Evolutionary conservation across 2,113 vertebrate genomes (phyloP).

Genomic region (Cottus gobio): DNA sequence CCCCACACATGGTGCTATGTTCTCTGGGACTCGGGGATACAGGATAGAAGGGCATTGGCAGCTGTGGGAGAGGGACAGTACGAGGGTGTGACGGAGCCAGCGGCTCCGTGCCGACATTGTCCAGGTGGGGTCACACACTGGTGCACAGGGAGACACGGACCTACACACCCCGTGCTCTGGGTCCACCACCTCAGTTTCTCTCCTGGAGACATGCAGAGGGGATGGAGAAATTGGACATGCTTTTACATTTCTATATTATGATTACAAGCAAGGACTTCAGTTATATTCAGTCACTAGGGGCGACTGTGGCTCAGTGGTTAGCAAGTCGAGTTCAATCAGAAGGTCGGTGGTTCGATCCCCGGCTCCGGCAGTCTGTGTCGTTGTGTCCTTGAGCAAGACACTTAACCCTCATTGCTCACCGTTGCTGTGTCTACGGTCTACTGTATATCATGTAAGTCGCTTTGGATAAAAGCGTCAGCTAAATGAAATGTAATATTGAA

Average conservation of each 20-base stretch:
- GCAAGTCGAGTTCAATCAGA: too few species aligned
- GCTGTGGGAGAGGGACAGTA: slow-evolving; percentile 23
- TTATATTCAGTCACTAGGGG: too few species aligned
- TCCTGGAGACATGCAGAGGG: background rate
- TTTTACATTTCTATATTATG: background rate
- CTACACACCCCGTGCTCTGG: background rate
- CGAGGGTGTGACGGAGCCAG: slow-evolving; percentile 45
- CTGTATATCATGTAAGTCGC: too few species aligned
- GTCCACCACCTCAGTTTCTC: background rate
- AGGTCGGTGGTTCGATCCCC: too few species aligned
- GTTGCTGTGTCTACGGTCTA: too few species aligned
- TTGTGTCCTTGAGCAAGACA: too few species aligned
- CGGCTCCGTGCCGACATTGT: slow-evolving; percentile 12
- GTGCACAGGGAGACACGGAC: slow-evolving; percentile 13
- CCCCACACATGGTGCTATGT: slow-evolving; percentile 53
- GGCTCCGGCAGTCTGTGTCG: too few species aligned
- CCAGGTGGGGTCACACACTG: slow-evolving; percentile 32
- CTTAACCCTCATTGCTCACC: too few species aligned
- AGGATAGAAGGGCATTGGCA: slow-evolving; percentile 46
- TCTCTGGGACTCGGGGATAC: slow-evolving; percentile 34
- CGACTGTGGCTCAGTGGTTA: too few species aligned
- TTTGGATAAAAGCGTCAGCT: too few species aligned
- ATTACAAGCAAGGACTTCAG: background rate
- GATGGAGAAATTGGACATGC: background rate
- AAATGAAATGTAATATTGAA: too few species aligned